phyloP scores from a whole-genome alignment of 2,113 vertebrate species.

The Colistium nudipinnis region DNA sequence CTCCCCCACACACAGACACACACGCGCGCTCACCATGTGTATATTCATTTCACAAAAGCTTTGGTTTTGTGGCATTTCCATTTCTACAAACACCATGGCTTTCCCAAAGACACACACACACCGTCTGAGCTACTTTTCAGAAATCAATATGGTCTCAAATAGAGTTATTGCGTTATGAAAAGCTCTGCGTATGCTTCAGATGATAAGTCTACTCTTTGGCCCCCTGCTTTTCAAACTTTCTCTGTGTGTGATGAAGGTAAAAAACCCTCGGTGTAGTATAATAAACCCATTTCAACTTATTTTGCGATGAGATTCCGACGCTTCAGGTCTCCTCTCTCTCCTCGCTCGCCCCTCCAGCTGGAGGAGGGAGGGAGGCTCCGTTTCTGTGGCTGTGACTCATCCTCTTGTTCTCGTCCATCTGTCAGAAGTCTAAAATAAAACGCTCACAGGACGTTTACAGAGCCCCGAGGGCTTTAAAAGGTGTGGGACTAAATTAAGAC shows the following conservation, averaged over 20 bases:
- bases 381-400: conserved; percentile 51
- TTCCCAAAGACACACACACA: background rate
- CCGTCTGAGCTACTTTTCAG: conserved; percentile 26
- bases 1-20: no score
- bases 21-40: no score
- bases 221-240: conserved; percentile 28
- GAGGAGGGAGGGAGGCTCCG: conserved; percentile 16
- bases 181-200: conserved; percentile 11
- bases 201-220: conserved; percentile 42
- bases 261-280: conserved; percentile 8
- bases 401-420: conserved; percentile 12
- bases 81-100: conserved; percentile 3
- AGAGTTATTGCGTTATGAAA: conserved; percentile 28
- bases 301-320: conserved; percentile 48
- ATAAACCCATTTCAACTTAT: conserved; percentile 21
- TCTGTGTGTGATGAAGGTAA: background rate
- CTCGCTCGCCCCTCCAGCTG: conserved; percentile 12
- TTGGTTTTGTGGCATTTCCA: no score
- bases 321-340: background rate
- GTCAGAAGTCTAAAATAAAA: conserved; percentile 41
- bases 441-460: background rate
- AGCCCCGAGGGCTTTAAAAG: conserved; percentile 5
- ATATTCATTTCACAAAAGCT: no score
- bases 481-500: background rate
- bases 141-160: conserved; percentile 38